These are phyloP conservation scores for Lagopus muta DNA, from an alignment of 2,113 vertebrate species.

Conservation along the genomic window DNA sequence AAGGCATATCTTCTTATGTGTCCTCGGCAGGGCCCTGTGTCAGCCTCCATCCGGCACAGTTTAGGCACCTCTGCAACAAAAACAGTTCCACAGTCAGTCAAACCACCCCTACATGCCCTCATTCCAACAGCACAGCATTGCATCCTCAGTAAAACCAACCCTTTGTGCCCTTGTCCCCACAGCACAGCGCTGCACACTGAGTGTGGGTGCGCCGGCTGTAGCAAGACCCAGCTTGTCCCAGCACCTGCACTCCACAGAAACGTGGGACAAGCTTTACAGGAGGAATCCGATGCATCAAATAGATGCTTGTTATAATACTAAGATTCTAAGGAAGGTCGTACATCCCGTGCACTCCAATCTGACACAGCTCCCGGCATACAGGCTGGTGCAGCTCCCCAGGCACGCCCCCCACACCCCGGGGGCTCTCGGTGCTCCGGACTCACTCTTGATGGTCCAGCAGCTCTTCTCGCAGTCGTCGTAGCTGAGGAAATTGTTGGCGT, in stretches of 20 bases:
- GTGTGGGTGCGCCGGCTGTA: fast-evolving
- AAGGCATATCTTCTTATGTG: conserved; percentile 82
- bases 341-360: fast-evolving
- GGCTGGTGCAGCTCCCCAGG: too few species aligned
- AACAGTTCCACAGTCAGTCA: neutral
- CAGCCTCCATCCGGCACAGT: conserved; percentile 83
- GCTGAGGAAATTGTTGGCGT: conserved; percentile 88
- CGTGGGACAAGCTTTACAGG: neutral
- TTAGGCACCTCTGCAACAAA: conserved; percentile 84
- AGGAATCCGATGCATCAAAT: neutral
- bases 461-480: conserved; percentile 81
- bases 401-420: neutral
- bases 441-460: conserved; percentile 89
- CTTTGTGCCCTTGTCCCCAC: too few species aligned
- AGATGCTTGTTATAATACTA: neutral
- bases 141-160: too few species aligned
- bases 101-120: fast-evolving
- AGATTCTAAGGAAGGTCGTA: neutral
- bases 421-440: conserved; percentile 33
- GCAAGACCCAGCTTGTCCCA: neutral
- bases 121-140: fast-evolving
- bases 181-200: neutral
- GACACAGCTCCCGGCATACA: too few species aligned
- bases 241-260: neutral
- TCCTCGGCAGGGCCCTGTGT: conserved; percentile 77